Evolutionary conservation across 2,113 vertebrate species (phyloP).

Genomic region (Pseudolaguvia tuberculata): DNA sequence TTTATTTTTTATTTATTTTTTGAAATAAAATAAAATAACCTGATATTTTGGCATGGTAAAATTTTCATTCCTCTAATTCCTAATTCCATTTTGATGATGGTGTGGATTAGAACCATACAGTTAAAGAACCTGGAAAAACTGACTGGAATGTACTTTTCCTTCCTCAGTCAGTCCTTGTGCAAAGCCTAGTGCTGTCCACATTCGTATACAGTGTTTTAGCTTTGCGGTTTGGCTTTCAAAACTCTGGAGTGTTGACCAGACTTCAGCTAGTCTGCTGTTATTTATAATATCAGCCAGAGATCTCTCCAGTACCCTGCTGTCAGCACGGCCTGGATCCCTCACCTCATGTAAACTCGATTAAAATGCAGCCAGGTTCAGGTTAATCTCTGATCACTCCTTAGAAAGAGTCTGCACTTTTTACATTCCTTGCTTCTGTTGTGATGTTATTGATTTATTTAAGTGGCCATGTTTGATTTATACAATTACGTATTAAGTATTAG

Average conservation of each 20-base stretch:
- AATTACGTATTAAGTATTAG: not conserved
- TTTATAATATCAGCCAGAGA: constrained; percentile 43
- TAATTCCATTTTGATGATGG: not conserved
- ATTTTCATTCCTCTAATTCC: not conserved
- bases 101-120: not conserved
- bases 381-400: constrained; percentile 29
- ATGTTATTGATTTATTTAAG: constrained; percentile 5
- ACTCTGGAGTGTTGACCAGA: constrained; percentile 6
- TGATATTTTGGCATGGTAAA: not conserved
- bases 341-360: constrained; percentile 7
- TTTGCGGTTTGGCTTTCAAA: constrained; percentile 8
- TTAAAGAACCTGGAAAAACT: not conserved
- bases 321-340: constrained; percentile 7
- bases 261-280: constrained; percentile 31
- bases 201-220: constrained; percentile 17
- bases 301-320: constrained; percentile 31
- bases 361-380: constrained; percentile 25
- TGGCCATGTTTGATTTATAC: not conserved
- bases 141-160: not conserved
- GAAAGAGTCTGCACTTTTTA: constrained; percentile 4
- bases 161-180: constrained; percentile 10
- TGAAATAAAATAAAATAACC: too few relatives aligned
- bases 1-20: too few relatives aligned
- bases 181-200: not conserved
- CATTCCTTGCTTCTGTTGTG: too few relatives aligned